Conservation (phyloP, 2,797 vertebrate genomes). For the Dermochelys coriacea region DNA sequence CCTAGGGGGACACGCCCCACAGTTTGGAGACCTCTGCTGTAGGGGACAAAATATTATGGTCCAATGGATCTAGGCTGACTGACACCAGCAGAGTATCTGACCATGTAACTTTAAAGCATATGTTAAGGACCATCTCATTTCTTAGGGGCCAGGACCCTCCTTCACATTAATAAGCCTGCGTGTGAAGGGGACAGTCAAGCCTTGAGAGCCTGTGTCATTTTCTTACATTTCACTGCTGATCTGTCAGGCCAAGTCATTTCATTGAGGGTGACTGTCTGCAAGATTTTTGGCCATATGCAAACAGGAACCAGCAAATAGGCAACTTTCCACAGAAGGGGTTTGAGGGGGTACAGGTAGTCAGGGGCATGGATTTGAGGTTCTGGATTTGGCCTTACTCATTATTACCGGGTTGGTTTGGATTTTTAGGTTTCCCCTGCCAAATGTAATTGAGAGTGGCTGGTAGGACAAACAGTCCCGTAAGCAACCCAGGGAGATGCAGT, state of each 20-base stretch:
- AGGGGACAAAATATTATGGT: not conserved
- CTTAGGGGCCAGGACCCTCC: not conserved
- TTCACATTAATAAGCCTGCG: not conserved
- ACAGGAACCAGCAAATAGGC: not conserved
- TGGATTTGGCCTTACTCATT: slow-evolving; percentile 19
- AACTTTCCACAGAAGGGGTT: rapidly evolving
- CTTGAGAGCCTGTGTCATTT: not conserved
- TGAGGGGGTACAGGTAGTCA: not conserved
- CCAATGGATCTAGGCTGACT: not conserved
- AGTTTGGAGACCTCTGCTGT: too few relatives aligned
- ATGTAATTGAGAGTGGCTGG: slow-evolving; percentile 51
- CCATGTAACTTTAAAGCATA: not conserved
- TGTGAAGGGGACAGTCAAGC: not conserved
- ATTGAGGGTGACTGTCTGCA: rapidly evolving
- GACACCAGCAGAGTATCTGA: not conserved
- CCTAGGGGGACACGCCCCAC: too few relatives aligned
- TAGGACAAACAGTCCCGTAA: slow-evolving; percentile 7
- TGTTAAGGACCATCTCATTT: not conserved
- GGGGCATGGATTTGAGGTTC: not conserved
- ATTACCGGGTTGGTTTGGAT: not conserved
- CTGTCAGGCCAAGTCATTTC: not conserved
- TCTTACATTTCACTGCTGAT: not conserved
- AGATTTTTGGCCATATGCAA: rapidly evolving
- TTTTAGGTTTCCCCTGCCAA: not conserved
- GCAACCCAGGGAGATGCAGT: slow-evolving; percentile 48